Conservation (phyloP, 92 coral and sea anemone species). For the Pocillopora grandis region DNA sequence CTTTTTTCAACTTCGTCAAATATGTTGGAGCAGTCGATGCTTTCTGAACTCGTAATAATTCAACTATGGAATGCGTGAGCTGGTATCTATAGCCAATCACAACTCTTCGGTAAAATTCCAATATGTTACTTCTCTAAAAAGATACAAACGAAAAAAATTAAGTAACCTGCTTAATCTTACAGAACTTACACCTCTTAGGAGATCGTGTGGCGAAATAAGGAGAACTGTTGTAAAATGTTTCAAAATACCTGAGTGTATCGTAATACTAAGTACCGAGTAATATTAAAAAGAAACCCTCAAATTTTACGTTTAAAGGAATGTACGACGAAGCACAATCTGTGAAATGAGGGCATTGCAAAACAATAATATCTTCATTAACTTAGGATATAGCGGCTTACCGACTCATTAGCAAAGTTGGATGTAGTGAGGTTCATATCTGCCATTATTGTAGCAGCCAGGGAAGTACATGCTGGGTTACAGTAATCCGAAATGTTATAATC, state of each 20-base stretch:
- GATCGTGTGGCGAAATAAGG: no score
- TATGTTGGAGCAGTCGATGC: neutral
- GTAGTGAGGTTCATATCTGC: slow-evolving; percentile 7
- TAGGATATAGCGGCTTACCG: slow-evolving; percentile 11
- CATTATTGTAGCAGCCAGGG: neutral
- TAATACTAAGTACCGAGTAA: no score
- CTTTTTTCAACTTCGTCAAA: neutral
- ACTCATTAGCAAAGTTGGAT: neutral
- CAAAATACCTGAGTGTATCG: no score
- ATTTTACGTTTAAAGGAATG: no score
- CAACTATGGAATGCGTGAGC: slow-evolving; percentile 9
- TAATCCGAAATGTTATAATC: neutral
- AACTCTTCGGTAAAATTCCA: slow-evolving; percentile 23
- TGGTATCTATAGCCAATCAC: neutral
- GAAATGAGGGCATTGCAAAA: neutral
- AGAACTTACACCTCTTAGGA: no score
- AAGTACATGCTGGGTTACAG: slow-evolving; percentile 10
- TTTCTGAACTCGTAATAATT: slow-evolving; percentile 3
- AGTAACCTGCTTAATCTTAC: neutral
- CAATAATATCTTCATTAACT: no score
- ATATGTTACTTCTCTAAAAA: slow-evolving; percentile 12
- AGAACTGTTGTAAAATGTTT: no score
- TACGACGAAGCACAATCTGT: no score
- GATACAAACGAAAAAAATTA: no score
- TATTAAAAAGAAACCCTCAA: no score